Percentiles rank a stretch among this genome's conserved stretches.
Evolutionary conservation across 2,113 vertebrate species (phyloP).

Genomic region (Prunella himalayana): DNA sequence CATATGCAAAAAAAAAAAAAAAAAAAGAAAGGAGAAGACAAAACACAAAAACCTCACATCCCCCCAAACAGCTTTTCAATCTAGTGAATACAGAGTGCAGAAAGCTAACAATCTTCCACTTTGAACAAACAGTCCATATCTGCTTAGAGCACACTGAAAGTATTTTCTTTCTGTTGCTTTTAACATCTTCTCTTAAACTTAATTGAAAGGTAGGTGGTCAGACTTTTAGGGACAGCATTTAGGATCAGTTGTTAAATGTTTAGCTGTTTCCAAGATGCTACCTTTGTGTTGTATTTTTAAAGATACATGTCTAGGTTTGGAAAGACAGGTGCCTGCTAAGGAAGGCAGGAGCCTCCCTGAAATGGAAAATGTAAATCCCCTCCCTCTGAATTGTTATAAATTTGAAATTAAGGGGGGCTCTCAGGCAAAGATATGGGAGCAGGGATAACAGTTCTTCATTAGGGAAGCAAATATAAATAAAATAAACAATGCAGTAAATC

Average conservation of each 20-base stretch:
- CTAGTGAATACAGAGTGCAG: not conserved
- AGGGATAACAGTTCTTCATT: too few species aligned
- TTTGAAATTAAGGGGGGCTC: too few species aligned
- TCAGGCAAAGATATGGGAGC: too few species aligned
- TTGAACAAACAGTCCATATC: not conserved
- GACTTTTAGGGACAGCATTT: not conserved
- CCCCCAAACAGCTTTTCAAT: rapidly evolving
- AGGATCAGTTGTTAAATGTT: not conserved
- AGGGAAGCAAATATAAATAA: too few species aligned
- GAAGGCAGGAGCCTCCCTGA: too few species aligned
- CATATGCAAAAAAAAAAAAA: rapidly evolving
- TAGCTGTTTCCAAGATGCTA: not conserved
- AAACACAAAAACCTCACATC: not conserved
- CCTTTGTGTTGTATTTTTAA: not conserved
- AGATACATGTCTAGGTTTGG: too few species aligned
- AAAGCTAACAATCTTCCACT: not conserved
- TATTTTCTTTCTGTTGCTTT: not conserved
- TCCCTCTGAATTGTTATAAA: too few species aligned
- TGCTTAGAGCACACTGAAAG: not conserved
- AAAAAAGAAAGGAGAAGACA: rapidly evolving
- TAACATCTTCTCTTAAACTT: not conserved
- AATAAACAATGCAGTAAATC: too few species aligned
- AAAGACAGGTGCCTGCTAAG: too few species aligned
- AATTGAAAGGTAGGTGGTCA: not conserved
- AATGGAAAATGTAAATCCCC: too few species aligned